These are phyloP conservation scores for Campoletis raptor DNA, from an alignment of 2,888 invertebrate species.

Conservation along the genomic window DNA sequence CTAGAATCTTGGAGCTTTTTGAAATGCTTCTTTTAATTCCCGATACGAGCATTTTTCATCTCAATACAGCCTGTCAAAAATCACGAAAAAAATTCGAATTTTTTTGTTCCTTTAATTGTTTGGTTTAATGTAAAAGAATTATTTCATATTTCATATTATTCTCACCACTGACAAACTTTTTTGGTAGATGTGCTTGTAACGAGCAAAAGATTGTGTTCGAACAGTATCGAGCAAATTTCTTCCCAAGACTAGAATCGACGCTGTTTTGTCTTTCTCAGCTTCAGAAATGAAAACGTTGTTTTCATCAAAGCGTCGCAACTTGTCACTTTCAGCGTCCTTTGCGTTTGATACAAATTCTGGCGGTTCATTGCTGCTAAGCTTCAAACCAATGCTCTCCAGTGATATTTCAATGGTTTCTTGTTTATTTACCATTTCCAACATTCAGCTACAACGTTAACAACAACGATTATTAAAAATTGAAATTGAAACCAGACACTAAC, in stretches of 20 bases:
- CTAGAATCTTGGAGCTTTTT: no score
- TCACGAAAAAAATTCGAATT: no score
- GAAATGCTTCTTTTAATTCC: no score
- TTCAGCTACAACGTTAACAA: not conserved
- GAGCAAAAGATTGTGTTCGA: conserved; percentile 75
- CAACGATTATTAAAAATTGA: not conserved
- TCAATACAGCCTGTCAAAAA: no score
- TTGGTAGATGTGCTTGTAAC: conserved; percentile 77
- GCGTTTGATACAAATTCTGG: conserved; percentile 77
- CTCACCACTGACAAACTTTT: conserved; percentile 77
- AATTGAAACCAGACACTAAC: not conserved
- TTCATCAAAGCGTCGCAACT: conserved; percentile 66
- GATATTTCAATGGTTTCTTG: conserved; percentile 33
- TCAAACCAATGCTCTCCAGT: conserved; percentile 75
- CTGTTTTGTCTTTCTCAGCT: conserved; percentile 72
- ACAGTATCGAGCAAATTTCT: conserved; percentile 77
- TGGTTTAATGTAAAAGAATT: no score
- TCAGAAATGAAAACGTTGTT: conserved; percentile 55
- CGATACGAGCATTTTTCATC: no score
- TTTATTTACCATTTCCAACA: conserved; percentile 23
- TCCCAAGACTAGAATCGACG: conserved; percentile 81
- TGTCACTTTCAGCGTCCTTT: conserved; percentile 69
- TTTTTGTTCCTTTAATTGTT: no score
- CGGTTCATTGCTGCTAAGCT: conserved; percentile 72
- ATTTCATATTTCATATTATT: no score